phyloP scores from a whole-genome alignment of 1,140 invertebrate species.

The Ladona fulva region DNA sequence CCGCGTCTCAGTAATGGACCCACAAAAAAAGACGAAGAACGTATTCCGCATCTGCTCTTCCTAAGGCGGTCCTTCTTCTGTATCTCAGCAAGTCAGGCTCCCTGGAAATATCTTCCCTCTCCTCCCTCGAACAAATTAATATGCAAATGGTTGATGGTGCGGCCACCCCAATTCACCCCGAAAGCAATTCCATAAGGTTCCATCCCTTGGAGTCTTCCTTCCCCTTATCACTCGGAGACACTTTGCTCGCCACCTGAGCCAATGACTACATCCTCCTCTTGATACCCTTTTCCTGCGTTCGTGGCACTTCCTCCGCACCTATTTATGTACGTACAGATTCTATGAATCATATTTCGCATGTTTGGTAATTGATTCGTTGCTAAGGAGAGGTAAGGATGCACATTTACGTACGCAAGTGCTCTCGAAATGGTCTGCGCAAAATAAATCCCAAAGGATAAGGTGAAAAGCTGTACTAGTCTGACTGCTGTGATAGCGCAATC shows the following conservation, averaged over 20 bases:
- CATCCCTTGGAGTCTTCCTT: not conserved
- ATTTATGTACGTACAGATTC: too few species aligned
- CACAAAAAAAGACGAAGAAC: too few species aligned
- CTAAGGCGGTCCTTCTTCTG: not conserved
- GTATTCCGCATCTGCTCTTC: too few species aligned
- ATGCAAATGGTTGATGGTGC: not conserved
- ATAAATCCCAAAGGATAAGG: too few species aligned
- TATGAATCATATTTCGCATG: too few species aligned
- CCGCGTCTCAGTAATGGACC: not conserved
- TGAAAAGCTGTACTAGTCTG: too few species aligned
- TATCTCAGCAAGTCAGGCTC: not conserved
- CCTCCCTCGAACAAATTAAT: not conserved
- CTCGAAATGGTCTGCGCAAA: too few species aligned
- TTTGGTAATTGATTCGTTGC: too few species aligned
- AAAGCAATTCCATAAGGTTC: not conserved
- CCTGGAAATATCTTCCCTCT: not conserved
- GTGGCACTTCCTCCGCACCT: not conserved
- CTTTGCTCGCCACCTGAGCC: not conserved
- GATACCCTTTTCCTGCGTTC: not conserved
- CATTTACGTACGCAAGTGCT: too few species aligned
- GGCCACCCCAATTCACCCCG: too few species aligned
- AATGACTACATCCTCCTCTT: not conserved
- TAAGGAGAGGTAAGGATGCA: too few species aligned
- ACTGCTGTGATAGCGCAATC: too few species aligned
- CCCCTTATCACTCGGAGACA: not conserved